These are phyloP conservation scores for Nyctereutes procyonoides DNA, from an alignment of 2,113 vertebrate species.

Conservation along the genomic window DNA sequence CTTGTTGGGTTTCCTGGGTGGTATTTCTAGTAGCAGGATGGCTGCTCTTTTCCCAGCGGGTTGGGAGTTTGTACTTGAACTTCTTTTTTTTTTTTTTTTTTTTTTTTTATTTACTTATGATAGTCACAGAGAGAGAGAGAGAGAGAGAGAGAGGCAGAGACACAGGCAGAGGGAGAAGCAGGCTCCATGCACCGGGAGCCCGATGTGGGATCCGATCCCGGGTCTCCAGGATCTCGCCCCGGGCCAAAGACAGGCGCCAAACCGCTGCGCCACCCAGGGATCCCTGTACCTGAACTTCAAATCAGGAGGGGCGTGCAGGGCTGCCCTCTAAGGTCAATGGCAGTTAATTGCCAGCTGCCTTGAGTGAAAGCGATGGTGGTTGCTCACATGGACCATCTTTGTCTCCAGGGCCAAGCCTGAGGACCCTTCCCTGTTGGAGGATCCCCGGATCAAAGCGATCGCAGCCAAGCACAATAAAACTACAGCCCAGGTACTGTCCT, in stretches of 20 bases:
- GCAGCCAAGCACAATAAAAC: constrained; percentile 92
- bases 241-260: no score
- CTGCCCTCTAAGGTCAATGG: fast-evolving
- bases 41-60: background rate
- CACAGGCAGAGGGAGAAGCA: no score
- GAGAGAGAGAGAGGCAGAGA: no score
- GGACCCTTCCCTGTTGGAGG: constrained; percentile 92
- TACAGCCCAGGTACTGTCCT: constrained; percentile 90
- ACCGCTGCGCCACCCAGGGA: no score
- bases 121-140: no score
- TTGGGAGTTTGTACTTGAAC: background rate
- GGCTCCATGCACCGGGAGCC: no score
- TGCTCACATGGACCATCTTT: background rate
- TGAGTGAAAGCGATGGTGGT: fast-evolving
- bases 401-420: constrained; percentile 89
- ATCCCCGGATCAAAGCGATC: constrained; percentile 92
- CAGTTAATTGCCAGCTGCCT: background rate
- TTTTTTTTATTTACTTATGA: no score
- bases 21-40: background rate
- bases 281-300: background rate
- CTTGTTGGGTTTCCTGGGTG: background rate
- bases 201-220: no score
- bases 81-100: no score
- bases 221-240: no score
- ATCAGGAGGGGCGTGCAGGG: background rate